Evolutionary conservation across 2,113 vertebrate genomes (phyloP), one percentile per base, ranked within the genome.

Genomic region (Hyperopisus bebe): DNA sequence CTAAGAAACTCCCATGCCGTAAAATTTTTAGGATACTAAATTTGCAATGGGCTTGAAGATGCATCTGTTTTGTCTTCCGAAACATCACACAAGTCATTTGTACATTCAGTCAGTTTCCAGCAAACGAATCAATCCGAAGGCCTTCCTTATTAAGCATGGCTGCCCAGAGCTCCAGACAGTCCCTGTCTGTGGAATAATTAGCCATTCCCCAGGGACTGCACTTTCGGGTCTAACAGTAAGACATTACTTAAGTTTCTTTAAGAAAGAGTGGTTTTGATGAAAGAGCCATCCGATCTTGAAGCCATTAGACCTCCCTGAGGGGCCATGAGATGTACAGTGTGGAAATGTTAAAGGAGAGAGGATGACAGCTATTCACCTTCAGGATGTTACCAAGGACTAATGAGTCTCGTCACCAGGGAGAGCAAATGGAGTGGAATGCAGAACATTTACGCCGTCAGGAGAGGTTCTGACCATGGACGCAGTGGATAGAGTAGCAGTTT

Each of bases 231-330:
- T 7, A 27, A 44, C 66, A 85, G 89, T 70, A 82, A 90, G 90
- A 90, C 91, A 90, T 92, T 92, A 91, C 90, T 90, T 87, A 46
- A 83, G 46, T 87, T 94, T 91, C 91, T 82, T 89, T 91, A 91
- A 90, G 92, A 91, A 93, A 94, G 90, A 91, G 77, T 53, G 70
- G 91, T 90, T 93, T 89, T 91, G 90, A 92, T 90, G 89, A 90
- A 91, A 88, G 46, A 47, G 48, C 90, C 89, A 87, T 88, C 90
- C 88, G 46, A 88, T 91, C 89, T 77, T 74, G 90, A 89, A 90
- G 88, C 88, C 93, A 91, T 95, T 93, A 94, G 80, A 89, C 90
- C 90, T 94, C 94, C 91, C 94, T 5, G 90, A 91, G 91, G 94
- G 93, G 93, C 90, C 92, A 93, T 94, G 93, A 93, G 8, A 87